Evolutionary conservation across 2,797 vertebrate genomes (phyloP), one percentile per base, ranked within the genome.

Genomic region (Trichosurus vulpecula): DNA sequence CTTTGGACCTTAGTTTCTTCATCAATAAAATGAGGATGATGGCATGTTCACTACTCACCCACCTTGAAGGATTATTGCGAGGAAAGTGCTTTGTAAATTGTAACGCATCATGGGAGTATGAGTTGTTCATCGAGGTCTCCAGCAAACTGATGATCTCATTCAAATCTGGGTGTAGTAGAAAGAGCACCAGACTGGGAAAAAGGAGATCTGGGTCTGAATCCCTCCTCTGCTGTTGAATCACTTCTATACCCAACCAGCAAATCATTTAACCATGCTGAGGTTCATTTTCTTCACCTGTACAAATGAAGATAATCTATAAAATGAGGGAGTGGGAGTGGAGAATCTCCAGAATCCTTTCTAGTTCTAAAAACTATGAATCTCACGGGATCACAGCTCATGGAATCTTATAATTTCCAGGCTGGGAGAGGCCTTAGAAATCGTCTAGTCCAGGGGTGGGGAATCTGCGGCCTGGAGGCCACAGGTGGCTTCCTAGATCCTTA

Each of bases 331-430:
- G 16, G 41, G 22, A 47, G 5, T 8, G 6, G 8, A 25, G 19
- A 81, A 47, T 47, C 22, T 81, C n/a, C 66, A 92, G 91, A 94
- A 92, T 96, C 74, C 58, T 92, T 54, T 58, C 91, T 96, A 95
- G 93, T 94, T 94, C 90, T 96, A 47, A 95, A 97, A 97, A 81
- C n/a, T 41, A 41, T 41, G n/a, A 41, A 74, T 74, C n/a, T 41
- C 19, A 9, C 74, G 19, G n/a, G 6, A 74, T 74, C 16, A 19
- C 19, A 41, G 6, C 41, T 25, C 9, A 81, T 47, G 74, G 9
- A 81, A 81, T 47, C 19, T 81, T 41, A 47, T 16, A 47, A 10
- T 47, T 81, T 81, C 41, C 9, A 81, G n/a, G 2, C 22, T 81
- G 35, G 2, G 1, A 47, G 11, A 74, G n/a, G 41, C 19, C 66